These are phyloP conservation scores for Germaria angustata DNA, from an alignment of 2,888 invertebrate species.

Conservation along the genomic window DNA sequence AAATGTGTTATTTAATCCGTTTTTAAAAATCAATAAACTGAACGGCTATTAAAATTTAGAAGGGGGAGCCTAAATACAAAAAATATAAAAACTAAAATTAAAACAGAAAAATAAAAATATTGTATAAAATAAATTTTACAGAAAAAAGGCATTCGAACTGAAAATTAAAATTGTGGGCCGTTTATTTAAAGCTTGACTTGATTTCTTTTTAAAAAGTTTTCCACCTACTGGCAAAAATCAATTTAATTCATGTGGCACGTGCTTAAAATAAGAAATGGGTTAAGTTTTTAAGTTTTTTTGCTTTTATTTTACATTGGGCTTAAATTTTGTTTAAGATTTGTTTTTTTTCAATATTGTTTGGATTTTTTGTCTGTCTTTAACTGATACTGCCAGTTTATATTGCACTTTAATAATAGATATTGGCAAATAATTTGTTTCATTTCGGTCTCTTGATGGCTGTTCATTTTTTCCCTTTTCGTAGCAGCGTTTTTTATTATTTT, in stretches of 20 bases:
- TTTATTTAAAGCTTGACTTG: slow-evolving; percentile 64
- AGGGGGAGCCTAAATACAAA: slow-evolving; percentile 17
- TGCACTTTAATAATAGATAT: slow-evolving; percentile 55
- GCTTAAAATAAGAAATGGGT: slow-evolving; percentile 74
- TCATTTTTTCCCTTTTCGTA: neutral
- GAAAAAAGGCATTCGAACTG: slow-evolving; percentile 18
- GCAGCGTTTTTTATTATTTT: slow-evolving; percentile 35
- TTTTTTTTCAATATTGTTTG: slow-evolving; percentile 14
- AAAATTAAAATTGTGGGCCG: slow-evolving; percentile 53
- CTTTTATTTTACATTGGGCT: slow-evolving; percentile 6
- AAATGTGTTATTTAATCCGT: slow-evolving; percentile 41
- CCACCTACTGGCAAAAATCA: slow-evolving; percentile 80
- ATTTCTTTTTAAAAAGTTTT: slow-evolving; percentile 68
- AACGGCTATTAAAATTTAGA: slow-evolving; percentile 56
- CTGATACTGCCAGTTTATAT: slow-evolving; percentile 55
- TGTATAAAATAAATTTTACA: slow-evolving; percentile 22
- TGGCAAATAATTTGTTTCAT: slow-evolving; percentile 55
- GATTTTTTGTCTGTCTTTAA: slow-evolving; percentile 40
- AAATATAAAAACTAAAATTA: neutral
- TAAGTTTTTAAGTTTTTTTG: neutral
- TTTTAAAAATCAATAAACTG: slow-evolving; percentile 54
- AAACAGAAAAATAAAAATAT: slow-evolving; percentile 2
- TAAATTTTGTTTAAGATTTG: slow-evolving; percentile 47
- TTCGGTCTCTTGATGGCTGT: slow-evolving; percentile 25
- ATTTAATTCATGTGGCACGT: slow-evolving; percentile 80